Conservation (phyloP, 1,140 invertebrate species). For the Drosophila burlai region DNA sequence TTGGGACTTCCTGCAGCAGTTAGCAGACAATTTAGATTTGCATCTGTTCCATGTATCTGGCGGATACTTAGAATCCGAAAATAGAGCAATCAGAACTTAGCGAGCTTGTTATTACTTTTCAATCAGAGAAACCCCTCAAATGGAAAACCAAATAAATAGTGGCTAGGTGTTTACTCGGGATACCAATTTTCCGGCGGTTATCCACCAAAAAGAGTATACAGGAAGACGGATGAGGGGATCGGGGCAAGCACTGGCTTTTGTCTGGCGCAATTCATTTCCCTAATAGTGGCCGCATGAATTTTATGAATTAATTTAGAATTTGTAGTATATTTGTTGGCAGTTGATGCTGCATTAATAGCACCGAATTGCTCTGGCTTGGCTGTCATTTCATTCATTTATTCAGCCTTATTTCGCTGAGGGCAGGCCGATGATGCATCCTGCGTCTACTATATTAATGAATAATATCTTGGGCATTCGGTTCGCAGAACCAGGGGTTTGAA, state of each 20-base stretch:
- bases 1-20: slow-evolving; percentile 3
- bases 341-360: slow-evolving; percentile 75
- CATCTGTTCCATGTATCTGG: slow-evolving; percentile 49
- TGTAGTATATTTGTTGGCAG: slow-evolving; percentile 75
- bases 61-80: slow-evolving; percentile 27
- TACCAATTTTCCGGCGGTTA: slow-evolving; percentile 37
- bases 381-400: slow-evolving; percentile 77
- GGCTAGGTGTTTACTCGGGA: slow-evolving; percentile 5
- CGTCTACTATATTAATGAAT: slow-evolving; percentile 64
- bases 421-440: slow-evolving; percentile 70
- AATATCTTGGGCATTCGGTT: slow-evolving; percentile 66
- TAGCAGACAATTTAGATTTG: slow-evolving; percentile 12
- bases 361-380: slow-evolving; percentile 57
- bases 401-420: slow-evolving; percentile 28
- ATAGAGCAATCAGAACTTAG: background rate
- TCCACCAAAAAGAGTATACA: slow-evolving; percentile 16
- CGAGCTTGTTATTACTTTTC: slow-evolving; percentile 10
- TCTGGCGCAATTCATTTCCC: slow-evolving; percentile 63
- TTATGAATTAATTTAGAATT: slow-evolving; percentile 83
- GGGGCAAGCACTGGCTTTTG: slow-evolving; percentile 16
- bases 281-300: slow-evolving; percentile 72
- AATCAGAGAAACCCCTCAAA: slow-evolving; percentile 3
- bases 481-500: slow-evolving; percentile 8
- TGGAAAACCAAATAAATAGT: slow-evolving; percentile 19
- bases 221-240: slow-evolving; percentile 9